Evolutionary conservation across 2,113 vertebrate species (phyloP), one percentile per base, ranked within the genome.

Genomic region (Grus americana): DNA sequence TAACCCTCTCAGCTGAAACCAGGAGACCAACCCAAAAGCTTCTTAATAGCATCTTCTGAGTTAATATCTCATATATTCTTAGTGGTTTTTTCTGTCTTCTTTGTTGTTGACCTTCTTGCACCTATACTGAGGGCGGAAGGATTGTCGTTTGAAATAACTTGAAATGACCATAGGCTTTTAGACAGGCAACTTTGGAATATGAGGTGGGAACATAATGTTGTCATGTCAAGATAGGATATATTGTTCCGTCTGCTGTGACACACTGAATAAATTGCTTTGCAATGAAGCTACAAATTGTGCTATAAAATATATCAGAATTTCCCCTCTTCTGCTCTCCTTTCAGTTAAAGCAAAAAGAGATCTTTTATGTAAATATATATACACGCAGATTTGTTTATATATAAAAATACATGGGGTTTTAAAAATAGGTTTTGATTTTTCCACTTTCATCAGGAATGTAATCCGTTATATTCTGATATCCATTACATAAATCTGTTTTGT

Each of bases 41-140:
- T 15, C 8, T 52, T 72, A 79, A 44, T 15, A 29, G 5, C 2
- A 55, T 57, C 79, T 82, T 86, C 21, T 75, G 11, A 44, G 26
- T 54, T 42, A 93, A 12, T 0, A 3, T 15, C 20, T 66, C 15
- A 14, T 16, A 20, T n/a, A 63, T 58, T 24, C 21, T 50, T 71
- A 26, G 8, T 65, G 5, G 1, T 61, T 80, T 55, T 11, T 71
- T 13, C 2, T 0, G 5, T 50, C 4, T 24, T 63, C 6, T 44
- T 55, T 57, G 4, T 55, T 57, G 11, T 38, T 90, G 40, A 36
- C 54, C 16, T 21, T 62, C 26, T 73, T 87, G 47, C 10, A 55
- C 5, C 10, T 76, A 34, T n/a, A 46, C 12, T 46, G 14, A 78
- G 13, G 15, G 21, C 12, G 85, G 36, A 81, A 81, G 14, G 15